Conservation (phyloP, 1,140 invertebrate species). For the Acromyrmex heyeri region DNA sequence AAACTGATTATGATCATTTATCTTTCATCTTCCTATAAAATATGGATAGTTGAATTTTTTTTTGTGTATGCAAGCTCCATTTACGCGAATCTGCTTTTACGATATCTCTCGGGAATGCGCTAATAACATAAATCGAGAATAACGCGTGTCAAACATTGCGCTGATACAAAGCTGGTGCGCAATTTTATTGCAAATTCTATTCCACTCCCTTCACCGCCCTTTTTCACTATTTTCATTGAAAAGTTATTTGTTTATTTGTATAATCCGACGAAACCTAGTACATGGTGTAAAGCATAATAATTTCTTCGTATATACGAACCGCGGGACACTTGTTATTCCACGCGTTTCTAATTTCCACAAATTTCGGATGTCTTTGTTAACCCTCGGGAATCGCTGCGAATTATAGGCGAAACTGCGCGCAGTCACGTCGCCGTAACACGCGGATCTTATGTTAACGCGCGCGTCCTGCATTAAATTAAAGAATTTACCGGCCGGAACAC, state of each 20-base stretch:
- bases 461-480: slow-evolving; percentile 14
- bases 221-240: slow-evolving; percentile 7
- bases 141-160: slow-evolving; percentile 45
- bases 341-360: slow-evolving; percentile 18
- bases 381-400: neutral
- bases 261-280: slow-evolving; percentile 23
- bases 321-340: neutral
- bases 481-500: slow-evolving; percentile 21
- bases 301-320: neutral
- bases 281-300: neutral
- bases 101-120: slow-evolving; percentile 27
- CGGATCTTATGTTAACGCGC: slow-evolving; percentile 19
- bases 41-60: slow-evolving; percentile 20
- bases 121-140: slow-evolving; percentile 57
- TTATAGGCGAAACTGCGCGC: neutral
- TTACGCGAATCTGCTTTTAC: slow-evolving; percentile 43
- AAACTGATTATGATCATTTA: slow-evolving; percentile 12
- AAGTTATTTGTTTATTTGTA: slow-evolving; percentile 43
- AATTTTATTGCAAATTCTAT: slow-evolving; percentile 18
- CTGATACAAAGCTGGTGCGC: slow-evolving; percentile 1
- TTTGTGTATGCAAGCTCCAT: slow-evolving; percentile 16
- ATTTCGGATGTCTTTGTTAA: slow-evolving; percentile 2
- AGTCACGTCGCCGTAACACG: slow-evolving; percentile 14
- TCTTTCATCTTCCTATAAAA: slow-evolving; percentile 36
- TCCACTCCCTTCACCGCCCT: too few species aligned